Conservation (phyloP, 2,113 vertebrate genomes). For the Carollia perspicillata region DNA sequence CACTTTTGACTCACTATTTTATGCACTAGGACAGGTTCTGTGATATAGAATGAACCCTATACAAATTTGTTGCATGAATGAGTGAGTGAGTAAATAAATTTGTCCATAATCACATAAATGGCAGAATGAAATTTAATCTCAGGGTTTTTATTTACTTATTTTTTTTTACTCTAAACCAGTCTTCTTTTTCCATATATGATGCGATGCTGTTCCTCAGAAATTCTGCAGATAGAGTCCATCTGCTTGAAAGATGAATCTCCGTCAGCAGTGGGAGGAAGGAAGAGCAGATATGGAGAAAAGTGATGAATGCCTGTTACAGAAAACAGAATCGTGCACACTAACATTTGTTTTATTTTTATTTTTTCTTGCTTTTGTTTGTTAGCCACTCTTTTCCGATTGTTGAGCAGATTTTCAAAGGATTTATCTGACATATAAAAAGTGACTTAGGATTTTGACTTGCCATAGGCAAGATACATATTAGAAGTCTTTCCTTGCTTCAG, state of each 20-base stretch:
- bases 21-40: neutral
- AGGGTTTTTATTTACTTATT: neutral
- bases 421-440: neutral
- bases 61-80: neutral
- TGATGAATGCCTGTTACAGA: neutral
- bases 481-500: slow-evolving; percentile 26
- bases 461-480: neutral
- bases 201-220: neutral
- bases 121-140: neutral
- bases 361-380: slow-evolving; percentile 12
- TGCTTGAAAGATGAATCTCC: neutral
- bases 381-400: neutral
- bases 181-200: neutral
- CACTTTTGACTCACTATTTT: neutral
- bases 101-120: neutral
- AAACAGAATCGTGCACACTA: neutral
- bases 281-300: neutral
- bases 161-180: neutral
- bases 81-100: neutral
- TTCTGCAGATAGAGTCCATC: neutral
- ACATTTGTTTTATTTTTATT: slow-evolving; percentile 17
- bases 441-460: slow-evolving; percentile 30
- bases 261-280: neutral
- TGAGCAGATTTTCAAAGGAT: slow-evolving; percentile 17
- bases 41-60: neutral